Base-by-base conservation (phyloP, 2,113 vertebrate genomes). In the Elachura formosa region DNA sequence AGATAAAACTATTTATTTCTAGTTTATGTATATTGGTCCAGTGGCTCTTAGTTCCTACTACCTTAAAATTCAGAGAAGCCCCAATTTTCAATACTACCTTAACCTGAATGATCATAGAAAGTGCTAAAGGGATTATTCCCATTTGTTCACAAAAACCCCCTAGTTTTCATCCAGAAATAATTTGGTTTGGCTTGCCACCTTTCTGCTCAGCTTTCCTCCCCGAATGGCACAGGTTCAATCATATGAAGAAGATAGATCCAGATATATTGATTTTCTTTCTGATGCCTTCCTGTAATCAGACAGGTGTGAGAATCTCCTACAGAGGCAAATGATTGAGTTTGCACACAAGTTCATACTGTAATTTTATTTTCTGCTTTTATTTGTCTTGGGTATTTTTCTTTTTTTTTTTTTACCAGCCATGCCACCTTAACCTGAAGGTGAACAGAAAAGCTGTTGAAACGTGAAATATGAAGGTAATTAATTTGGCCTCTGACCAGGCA, bases 221-320 rank as follows among this genome's bases (percentile, higher is more conserved):
- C 61, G 17, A 73, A 52, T 40, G 40, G 38, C 58, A 87, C 38
- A 58, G 36, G 69, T 34, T 33, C 24, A 66, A 16, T 45, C 34
- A 66, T 5, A 75, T 2, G 33, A 80, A 72, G 69, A 81, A 74
- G 88, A 62, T 1, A 63, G 17, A 75, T 54, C 76, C 58, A 59
- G 61, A 48, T 89, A 49, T 46, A 96, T 79, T 94, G 94, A 90
- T 95, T 96, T 82, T 91, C 51, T 9, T 91, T 69, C 66, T 23
- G 29, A 87, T 73, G 34, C 11, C 49, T 89, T 45, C 8, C 69
- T 72, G 67, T 89, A 73, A 69, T 91, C 77, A 92, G 29, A 31
- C 71, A 87, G 58, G 75, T 91, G 74, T 82, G 55, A 66, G 46
- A 62, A 89, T 69, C 81, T 90, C 93, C 89, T 76, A 43, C 33